Evolutionary conservation across 1,140 invertebrate species (phyloP), one percentile per base, ranked within the genome.

Genomic region (Alviniconcha marisindica): DNA sequence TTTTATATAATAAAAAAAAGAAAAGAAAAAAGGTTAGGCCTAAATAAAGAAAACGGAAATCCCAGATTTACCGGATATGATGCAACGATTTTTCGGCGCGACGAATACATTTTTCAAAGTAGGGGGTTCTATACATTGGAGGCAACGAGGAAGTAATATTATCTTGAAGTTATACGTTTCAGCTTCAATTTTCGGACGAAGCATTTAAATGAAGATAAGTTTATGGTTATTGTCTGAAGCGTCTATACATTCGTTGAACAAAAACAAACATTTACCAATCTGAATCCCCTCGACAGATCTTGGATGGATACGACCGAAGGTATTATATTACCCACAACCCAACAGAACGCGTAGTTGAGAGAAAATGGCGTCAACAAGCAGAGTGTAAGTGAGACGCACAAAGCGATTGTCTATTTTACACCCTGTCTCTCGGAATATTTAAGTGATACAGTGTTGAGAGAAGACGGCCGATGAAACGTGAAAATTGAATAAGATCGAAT

Each of bases 251-350:
- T n/a, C 21, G 21, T 5, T 60, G 54, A 21, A 24, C 21, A 18
- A 60, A 2, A 60, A 3, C 7, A 24, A 5, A 60, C n/a, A n/a
- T n/a, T n/a, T n/a, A n/a, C n/a, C n/a, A n/a, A n/a, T n/a, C n/a
- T n/a, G n/a, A n/a, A n/a, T n/a, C n/a, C n/a, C n/a, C n/a, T n/a
- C n/a, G n/a, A n/a, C n/a, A n/a, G n/a, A n/a, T n/a, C n/a, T n/a
- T n/a, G n/a, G n/a, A n/a, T 66, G 63, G 63, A 33, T 28, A 33
- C 15, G 10, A 66, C 63, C 63, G 63, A 66, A 66, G 12, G 63
- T 66, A 33, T 66, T 66, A 66, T 28, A 66, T 28, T 28, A 66
- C 63, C 63, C 63, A 66, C n/a, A 66, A 66, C 33, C 24, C 63
- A 31, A 0, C 28, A 28, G 14, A 14, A 28, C 7, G 12, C 24